These are phyloP conservation scores for Myodes glareolus DNA, from an alignment of 2,113 vertebrate genomes.

Conservation along the genomic window DNA sequence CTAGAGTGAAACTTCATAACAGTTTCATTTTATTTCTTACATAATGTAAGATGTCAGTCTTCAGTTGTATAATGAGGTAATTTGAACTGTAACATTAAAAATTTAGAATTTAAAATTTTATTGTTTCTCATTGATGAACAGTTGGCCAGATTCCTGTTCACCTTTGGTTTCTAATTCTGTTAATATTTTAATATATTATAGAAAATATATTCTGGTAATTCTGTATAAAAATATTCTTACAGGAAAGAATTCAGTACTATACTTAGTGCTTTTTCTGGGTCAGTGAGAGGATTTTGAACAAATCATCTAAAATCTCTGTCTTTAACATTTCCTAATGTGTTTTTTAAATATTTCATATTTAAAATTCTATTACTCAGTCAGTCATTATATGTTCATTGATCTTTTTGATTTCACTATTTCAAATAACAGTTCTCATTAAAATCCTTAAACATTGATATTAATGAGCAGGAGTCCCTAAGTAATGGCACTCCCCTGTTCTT, in stretches of 20 bases:
- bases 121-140: slow-evolving; percentile 47
- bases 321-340: slow-evolving; percentile 55
- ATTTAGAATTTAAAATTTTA: slow-evolving; percentile 35
- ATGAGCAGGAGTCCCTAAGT: slow-evolving; percentile 55
- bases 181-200: slow-evolving; percentile 7
- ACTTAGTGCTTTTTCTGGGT: neutral
- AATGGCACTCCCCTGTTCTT: slow-evolving; percentile 34
- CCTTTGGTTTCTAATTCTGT: slow-evolving; percentile 24
- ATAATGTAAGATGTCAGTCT: slow-evolving; percentile 40
- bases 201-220: slow-evolving; percentile 47
- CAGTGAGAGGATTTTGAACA: neutral
- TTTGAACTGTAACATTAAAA: slow-evolving; percentile 55
- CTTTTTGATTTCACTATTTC: neutral
- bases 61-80: slow-evolving; percentile 38
- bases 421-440: slow-evolving; percentile 57
- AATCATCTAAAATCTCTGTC: slow-evolving; percentile 36
- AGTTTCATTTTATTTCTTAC: too few species aligned
- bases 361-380: neutral
- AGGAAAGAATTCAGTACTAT: neutral
- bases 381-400: neutral
- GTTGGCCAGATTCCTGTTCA: neutral
- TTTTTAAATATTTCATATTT: slow-evolving; percentile 41
- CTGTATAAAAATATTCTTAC: neutral
- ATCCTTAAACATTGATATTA: slow-evolving; percentile 51
- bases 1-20: neutral